These are phyloP conservation scores for Lepus oiostolus DNA, from an alignment of 2,797 vertebrate species.

Conservation along the genomic window DNA sequence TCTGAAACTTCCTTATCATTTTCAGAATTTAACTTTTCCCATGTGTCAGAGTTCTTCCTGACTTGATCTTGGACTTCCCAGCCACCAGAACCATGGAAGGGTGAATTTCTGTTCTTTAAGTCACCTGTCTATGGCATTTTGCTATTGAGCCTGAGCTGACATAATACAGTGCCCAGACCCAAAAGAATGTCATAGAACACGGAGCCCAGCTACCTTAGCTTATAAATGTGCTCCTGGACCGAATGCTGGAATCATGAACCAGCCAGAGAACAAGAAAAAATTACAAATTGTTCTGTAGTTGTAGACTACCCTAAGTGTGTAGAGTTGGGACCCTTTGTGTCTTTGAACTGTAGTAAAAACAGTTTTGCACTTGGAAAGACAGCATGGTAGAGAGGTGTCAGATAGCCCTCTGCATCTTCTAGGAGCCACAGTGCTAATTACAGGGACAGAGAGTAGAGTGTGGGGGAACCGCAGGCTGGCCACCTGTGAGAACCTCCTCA, in stretches of 20 bases:
- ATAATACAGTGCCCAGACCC: not conserved
- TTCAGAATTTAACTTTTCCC: constrained; percentile 24
- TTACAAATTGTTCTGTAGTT: not conserved
- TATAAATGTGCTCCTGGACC: not conserved
- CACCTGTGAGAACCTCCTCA: too few species aligned
- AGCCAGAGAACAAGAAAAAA: not conserved
- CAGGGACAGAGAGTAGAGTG: not conserved
- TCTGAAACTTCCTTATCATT: not conserved
- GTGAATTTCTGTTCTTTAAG: too few species aligned
- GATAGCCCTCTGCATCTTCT: not conserved
- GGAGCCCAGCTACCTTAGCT: not conserved
- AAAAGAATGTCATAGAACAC: not conserved
- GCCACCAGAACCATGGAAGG: too few species aligned
- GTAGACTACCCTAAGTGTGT: not conserved
- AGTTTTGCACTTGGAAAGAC: constrained; percentile 3
- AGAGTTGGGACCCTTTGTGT: not conserved
- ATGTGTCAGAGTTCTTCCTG: not conserved
- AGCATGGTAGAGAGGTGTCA: not conserved
- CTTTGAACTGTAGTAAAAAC: not conserved
- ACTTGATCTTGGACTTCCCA: not conserved
- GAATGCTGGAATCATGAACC: not conserved
- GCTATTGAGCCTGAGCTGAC: not conserved
- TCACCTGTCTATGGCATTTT: not conserved
- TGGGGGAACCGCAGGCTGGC: too few species aligned
- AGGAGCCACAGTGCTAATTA: not conserved